Base-by-base conservation (phyloP, 1,140 invertebrate species). In the Oryzaephilus surinamensis region DNA sequence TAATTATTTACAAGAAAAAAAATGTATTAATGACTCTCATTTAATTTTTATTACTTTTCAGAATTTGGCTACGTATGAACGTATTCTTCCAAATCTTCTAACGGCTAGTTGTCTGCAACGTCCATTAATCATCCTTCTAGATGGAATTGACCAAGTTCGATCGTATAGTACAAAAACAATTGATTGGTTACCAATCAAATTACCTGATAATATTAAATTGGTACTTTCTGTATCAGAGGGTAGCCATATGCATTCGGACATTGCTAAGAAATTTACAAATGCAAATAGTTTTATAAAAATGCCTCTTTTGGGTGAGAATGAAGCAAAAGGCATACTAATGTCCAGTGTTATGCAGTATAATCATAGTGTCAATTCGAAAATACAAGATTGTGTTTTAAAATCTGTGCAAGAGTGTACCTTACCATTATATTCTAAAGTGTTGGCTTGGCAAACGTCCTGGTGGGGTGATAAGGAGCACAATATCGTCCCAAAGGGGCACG, bases 191-290 rank as follows among this genome's bases (percentile, higher is more conserved):
- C 81, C 81, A 3, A 59, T 65, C 11, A 65, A 71, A 26, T 62
- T 86, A 31, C 79, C 80, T 2, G 65, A 71, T 30, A 76, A 78
- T 52, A 72, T 81, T 16, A 83, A 81, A 60, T 62, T 87, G 40
- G 73, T 86, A 16, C 52, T 86, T 29, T 82, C 81, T 1, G 71
- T 79, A 32, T 71, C 73, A 28, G 73, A 79, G 57, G 68, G 61
- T 39, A 62, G 60, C 35, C 41, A 67, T 51, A 58, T 65, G 50
- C 58, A 65, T 52, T 38, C 54, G 4, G 57, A 62, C 19, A 55
- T 76, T 13, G 59, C 60, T 45, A 53, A 57, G 6, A 63, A 54
- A 46, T 38, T 72, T 17, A 24, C 23, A 24, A 53, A 56, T 20
- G 50, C 57, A 11, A 45, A 44, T n/a, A 54, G 48, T 28, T 63